Evolutionary conservation across 2,113 vertebrate species (phyloP), one percentile per base, ranked within the genome.

Genomic region (Pterocles orientalis): DNA sequence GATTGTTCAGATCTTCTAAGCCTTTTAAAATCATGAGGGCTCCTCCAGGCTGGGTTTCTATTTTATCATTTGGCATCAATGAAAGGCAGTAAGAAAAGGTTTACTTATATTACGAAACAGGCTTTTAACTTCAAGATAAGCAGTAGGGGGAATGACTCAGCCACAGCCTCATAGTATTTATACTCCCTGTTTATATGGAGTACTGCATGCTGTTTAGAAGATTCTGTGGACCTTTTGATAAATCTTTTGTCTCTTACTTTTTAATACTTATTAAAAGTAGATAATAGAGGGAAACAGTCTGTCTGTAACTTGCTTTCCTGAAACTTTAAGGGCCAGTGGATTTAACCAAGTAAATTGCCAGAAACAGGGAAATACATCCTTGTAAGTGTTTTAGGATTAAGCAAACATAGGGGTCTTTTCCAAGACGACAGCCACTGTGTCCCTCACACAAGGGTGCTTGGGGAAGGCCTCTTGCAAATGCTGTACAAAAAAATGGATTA

Each of bases 51-150:
- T 87, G 50, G 29, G 26, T 72, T 91, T 91, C 57, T 92, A 2
- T 91, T 91, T 95, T 78, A 61, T 90, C 87, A 66, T 34, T 77
- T 47, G 25, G 6, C 70, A 77, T 87, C 87, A 82, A 1, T 80
- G 58, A 76, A 54, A 93, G 45, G 29, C 58, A 47, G 50, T 36
- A 41, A 91, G 43, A 69, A 45, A 36, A 76, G 28, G 50, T 90
- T 92, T 90, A 45, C 34, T 56, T 79, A 53, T 5, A 45, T 58
- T 58, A 36, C 3, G 8, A 68, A 88, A 68, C 18, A 57, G 28
- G n/a, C n/a, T 53, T 85, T 95, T 94, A 62, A 60, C 75, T 86
- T 85, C 50, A 56, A 90, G 82, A 84, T 70, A 92, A 86, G 60
- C 39, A 68, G 58, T n/a, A 41, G 53, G 28, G 48, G 80, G 47